Evolutionary conservation across 2,113 vertebrate genomes (phyloP), one percentile per base, ranked within the genome.

Genomic region (Gymnobelideus leadbeateri): DNA sequence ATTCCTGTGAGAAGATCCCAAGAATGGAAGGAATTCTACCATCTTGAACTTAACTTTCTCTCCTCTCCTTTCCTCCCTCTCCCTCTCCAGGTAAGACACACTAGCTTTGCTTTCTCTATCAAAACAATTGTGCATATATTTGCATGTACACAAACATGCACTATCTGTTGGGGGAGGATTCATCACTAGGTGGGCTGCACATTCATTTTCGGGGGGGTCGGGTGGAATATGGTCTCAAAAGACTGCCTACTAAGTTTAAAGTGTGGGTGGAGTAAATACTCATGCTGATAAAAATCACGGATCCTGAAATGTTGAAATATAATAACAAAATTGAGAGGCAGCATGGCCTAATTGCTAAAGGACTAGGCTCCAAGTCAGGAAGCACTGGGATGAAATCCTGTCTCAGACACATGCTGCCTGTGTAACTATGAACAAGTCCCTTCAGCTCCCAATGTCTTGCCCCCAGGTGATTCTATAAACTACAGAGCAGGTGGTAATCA

Each of bases 101-200:
- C 94, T 89, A 68, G 52, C 49, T 23, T 95, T 91, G 77, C 93
- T 91, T 91, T 96, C n/a, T 49, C 28, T 52, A 21, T 24, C 89
- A 89, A 52, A 95, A 77, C 55, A 9, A 2, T 25, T 53, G 50
- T 49, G 14, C 9, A 19, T 11, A 21, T 84, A n/a, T 68, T 68
- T 68, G 10, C 37, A n/a, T 77, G 14, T 19, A n/a, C 37, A n/a
- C 61, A 57, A 5, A 77, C 16, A 19, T n/a, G 31, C 31, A 14
- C 61, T 77, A 6, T 77, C 14, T 77, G n/a, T 37, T 19, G 12
- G 16, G 16, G 61, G 61, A 68, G 31, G 12, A 68, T 68, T 68
- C 61, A n/a, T 68, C 31, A n/a, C 61, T 31, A 68, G 3, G 3
- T n/a, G 37, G 31, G 14, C 31, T 68, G 61, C 4, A 68, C 25